A percentile compares a stretch with the other conserved stretches of the same genome.
Conservation (phyloP, 2,888 invertebrate genomes). For the Antitype chi region DNA sequence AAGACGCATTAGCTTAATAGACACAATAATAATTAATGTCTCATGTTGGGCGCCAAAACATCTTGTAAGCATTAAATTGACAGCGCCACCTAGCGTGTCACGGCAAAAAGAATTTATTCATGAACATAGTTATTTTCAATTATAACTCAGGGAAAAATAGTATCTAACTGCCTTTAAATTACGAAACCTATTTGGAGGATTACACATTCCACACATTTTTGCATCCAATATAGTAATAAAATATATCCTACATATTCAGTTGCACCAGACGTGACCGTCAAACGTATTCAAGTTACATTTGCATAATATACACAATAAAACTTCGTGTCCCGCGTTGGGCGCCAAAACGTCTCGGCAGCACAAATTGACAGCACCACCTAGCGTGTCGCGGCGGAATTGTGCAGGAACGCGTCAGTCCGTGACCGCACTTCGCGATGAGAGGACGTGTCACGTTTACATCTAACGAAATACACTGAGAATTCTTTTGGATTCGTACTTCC, state of each 20-base stretch:
- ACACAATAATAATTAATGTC: slow-evolving; percentile 51
- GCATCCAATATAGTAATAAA: slow-evolving; percentile 35
- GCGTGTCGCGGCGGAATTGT: slow-evolving; percentile 75
- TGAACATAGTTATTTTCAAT: background rate
- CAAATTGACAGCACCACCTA: slow-evolving; percentile 87
- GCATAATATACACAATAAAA: slow-evolving; percentile 63
- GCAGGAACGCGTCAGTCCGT: slow-evolving; percentile 80
- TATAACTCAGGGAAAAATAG: background rate
- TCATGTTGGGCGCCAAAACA: slow-evolving; percentile 39
- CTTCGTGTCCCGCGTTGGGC: slow-evolving; percentile 75
- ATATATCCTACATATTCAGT: slow-evolving; percentile 44
- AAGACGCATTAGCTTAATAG: slow-evolving; percentile 53
- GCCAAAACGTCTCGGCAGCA: slow-evolving; percentile 78
- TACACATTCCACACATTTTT: background rate
- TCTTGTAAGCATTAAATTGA: slow-evolving; percentile 78
- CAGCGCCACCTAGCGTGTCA: slow-evolving; percentile 81
- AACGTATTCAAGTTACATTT: slow-evolving; percentile 62
- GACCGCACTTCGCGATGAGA: slow-evolving; percentile 81
- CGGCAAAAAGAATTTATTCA: slow-evolving; percentile 56
- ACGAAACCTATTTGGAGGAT: background rate
- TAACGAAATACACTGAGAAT: slow-evolving; percentile 79
- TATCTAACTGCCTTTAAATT: background rate
- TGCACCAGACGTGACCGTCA: slow-evolving; percentile 59
- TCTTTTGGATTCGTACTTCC: slow-evolving; percentile 62
- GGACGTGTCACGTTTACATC: slow-evolving; percentile 78